Evolutionary conservation across 1,140 invertebrate genomes (phyloP), one percentile per base, ranked within the genome.

Genomic region (Chlorops oryzae): DNA sequence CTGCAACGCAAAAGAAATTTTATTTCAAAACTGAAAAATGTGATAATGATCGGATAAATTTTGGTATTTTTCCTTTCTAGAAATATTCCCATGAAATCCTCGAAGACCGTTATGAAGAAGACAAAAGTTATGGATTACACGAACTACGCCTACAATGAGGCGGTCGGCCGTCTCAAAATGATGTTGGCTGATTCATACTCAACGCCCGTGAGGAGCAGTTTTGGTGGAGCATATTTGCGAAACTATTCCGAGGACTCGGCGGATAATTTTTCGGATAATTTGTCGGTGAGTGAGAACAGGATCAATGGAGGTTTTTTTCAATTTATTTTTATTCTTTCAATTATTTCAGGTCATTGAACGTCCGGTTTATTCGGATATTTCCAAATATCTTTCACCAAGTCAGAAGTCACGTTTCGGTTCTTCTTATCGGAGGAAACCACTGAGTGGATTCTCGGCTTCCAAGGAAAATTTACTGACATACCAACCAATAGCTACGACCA

Each of bases 101-200:
- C 62, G 34, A 70, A 63, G 52, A 62, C 55, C 35, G 61, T 66
- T 42, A 57, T 52, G 39, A 72, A 70, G 62, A 80, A 80, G 61
- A 70, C 63, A 57, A 80, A 80, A 59, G 75, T 80, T 20, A 81
- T 84, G 32, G 85, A 90, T 73, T 88, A 88, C 59, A 88, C 86
- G 1, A 87, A 90, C 59, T 75, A 84, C 46, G 86, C 85, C 3
- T 89, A 90, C 59, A 81, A 84, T 56, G 86, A 90, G 72, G 88
- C 88, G 3, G 87, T 90, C 1, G 81, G 82, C 0, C 82, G 87
- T 47, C 63, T 90, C 9, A 82, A 85, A 64, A 83, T 86, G 65
- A 78, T 88, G 53, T 68, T 89, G 46, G 81, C 83, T 3, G 85
- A 88, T 54, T 86, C 84, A 47, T 88, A 85, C 59, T 75, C 80